Base-by-base conservation (phyloP, 2,113 vertebrate genomes). In the Hystrix cristata region DNA sequence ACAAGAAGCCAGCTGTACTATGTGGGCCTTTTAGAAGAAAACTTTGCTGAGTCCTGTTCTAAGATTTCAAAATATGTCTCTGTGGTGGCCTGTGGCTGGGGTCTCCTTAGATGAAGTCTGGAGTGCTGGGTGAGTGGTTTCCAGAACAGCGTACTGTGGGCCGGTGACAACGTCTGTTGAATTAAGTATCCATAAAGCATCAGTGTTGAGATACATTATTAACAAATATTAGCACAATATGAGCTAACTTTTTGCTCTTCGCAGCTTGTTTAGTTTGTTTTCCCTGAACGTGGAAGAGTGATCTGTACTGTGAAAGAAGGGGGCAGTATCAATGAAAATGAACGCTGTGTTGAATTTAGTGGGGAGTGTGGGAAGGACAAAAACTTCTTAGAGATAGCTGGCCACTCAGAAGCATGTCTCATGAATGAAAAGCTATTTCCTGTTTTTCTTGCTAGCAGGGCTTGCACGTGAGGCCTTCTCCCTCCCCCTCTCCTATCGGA, bases 211-310 rank as follows among this genome's bases (percentile, higher is more conserved):
- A 85, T 92, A 34, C 31, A 53, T 53, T 19, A 71, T 34, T 83
- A 91, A 60, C 14, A 79, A 81, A 78, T 90, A 34, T 87, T 74
- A 84, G 19, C 8, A 48, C 55, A 60, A 48, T 0, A 25, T 57
- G 48, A 59, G 18, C n/a, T 79, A 27, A 8, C 5, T 19, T 82
- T 95, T 92, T 82, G 12, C 25, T 92, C 48, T 89, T 94, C 29
- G 71, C n/a, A 85, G 38, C 10, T 64, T 96, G 9, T 83, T 96
- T 78, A 51, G 43, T 76, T 82, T 65, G 23, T 90, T 96, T 72
- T n/a, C 29, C 67, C 43, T 62, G 9, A 93, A 88, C 60, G 19
- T 46, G 76, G 21, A 69, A 91, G 31, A 69, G 76, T 55, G 46
- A 48, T 51, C 55, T 90, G 11, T n/a, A n/a, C 13, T 69, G 13